Evolutionary conservation across 1,140 invertebrate species (phyloP).

Genomic region (Drosophila albomicans): DNA sequence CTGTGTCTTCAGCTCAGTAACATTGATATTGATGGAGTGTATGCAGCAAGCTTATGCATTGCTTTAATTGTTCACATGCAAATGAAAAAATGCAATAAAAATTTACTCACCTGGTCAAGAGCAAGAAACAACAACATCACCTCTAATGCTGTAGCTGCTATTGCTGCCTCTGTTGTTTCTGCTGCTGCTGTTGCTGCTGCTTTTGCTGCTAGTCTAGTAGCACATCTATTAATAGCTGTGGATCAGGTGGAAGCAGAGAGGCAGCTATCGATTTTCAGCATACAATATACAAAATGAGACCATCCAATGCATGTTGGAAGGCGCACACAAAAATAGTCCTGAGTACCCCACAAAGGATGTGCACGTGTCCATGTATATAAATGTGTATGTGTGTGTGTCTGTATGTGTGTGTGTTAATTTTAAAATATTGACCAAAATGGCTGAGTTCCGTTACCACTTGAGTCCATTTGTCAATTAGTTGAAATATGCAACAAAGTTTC

Average conservation of each 20-base stretch:
- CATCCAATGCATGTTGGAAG: constrained; percentile 30
- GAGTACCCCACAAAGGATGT: constrained; percentile 13
- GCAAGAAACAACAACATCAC: constrained; percentile 11
- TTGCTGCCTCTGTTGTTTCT: not conserved
- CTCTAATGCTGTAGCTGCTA: not conserved
- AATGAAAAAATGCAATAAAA: constrained; percentile 43
- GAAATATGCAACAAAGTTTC: constrained; percentile 12
- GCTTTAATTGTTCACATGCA: constrained; percentile 58
- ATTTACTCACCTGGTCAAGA: constrained; percentile 38
- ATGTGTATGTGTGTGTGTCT: not conserved
- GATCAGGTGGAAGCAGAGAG: constrained; percentile 47
- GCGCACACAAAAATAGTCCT: constrained; percentile 57
- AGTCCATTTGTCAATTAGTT: constrained; percentile 40
- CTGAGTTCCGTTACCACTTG: constrained; percentile 28
- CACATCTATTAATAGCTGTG: constrained; percentile 65
- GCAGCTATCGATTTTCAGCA: constrained; percentile 73
- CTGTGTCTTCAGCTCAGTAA: not conserved
- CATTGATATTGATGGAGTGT: constrained; percentile 13
- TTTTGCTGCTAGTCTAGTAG: constrained; percentile 15
- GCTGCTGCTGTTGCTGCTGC: not conserved
- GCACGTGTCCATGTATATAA: not conserved
- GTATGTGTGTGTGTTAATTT: constrained; percentile 54
- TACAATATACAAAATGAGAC: constrained; percentile 58
- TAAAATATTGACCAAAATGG: constrained; percentile 71
- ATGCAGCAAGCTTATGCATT: constrained; percentile 42